Conservation (phyloP, 2,113 vertebrate species). For the Cygnus atratus region DNA sequence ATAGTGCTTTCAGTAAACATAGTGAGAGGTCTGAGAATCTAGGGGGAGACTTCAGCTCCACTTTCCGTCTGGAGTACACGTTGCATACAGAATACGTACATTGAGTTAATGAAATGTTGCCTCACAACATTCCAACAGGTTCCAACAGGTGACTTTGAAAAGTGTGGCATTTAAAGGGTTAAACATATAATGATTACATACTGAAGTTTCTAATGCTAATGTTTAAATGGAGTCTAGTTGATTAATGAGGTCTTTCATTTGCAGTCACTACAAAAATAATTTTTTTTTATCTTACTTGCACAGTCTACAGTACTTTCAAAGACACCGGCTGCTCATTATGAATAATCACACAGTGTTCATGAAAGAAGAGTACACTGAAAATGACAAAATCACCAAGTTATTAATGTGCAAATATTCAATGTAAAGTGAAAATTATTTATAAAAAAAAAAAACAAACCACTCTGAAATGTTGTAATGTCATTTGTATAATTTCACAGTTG, state of each 20-base stretch:
- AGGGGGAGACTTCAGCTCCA: neutral
- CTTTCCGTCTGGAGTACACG: neutral
- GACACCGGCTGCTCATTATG: slow-evolving; percentile 71
- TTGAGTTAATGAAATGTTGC: neutral
- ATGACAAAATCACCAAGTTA: slow-evolving; percentile 65
- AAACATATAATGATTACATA: slow-evolving; percentile 32
- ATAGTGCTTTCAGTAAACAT: rapidly evolving
- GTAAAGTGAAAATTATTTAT: slow-evolving; percentile 66
- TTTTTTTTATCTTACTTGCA: slow-evolving; percentile 66
- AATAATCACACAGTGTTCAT: slow-evolving; percentile 73
- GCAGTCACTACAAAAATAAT: slow-evolving; percentile 58
- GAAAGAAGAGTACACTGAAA: slow-evolving; percentile 66
- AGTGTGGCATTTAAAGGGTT: neutral
- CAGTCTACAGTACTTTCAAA: slow-evolving; percentile 72
- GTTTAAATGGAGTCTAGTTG: slow-evolving; percentile 66
- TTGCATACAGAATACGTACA: neutral
- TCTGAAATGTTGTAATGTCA: slow-evolving; percentile 26
- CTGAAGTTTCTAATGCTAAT: slow-evolving; percentile 40
- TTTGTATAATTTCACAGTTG: slow-evolving; percentile 42
- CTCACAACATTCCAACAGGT: no score
- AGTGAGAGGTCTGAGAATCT: neutral
- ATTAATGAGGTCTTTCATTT: slow-evolving; percentile 77
- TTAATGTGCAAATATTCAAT: slow-evolving; percentile 51
- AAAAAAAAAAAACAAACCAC: slow-evolving; percentile 24
- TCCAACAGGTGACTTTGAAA: neutral